Percentiles rank a stretch among this genome's conserved stretches.
Evolutionary conservation across 2,888 invertebrate species (phyloP).

Genomic region (Diarsia rubi): DNA sequence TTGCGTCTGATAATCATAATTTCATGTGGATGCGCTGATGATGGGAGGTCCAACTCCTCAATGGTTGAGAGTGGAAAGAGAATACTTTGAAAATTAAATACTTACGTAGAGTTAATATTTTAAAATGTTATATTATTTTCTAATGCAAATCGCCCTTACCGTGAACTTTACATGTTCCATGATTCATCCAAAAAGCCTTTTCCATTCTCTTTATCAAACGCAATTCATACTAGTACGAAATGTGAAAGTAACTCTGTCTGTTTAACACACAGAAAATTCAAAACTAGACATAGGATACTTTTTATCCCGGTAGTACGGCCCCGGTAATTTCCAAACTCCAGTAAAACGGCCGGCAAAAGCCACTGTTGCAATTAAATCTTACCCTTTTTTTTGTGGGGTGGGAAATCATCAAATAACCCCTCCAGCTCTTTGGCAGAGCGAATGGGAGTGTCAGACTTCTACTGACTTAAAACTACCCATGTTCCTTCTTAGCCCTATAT

Average conservation of each 20-base stretch:
- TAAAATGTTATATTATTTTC: not conserved
- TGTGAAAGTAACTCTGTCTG: not conserved
- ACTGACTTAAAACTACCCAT: too few relatives aligned
- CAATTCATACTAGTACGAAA: not conserved
- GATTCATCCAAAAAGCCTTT: not conserved
- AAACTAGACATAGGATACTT: not conserved
- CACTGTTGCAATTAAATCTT: not conserved
- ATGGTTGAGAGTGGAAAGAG: too few relatives aligned
- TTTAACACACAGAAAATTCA: not conserved
- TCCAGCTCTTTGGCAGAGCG: too few relatives aligned
- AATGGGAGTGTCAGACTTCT: too few relatives aligned
- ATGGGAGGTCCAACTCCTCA: too few relatives aligned
- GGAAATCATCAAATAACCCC: too few relatives aligned
- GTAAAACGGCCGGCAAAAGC: not conserved
- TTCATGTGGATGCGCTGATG: too few relatives aligned
- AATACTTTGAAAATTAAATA: too few relatives aligned
- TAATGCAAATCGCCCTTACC: not conserved
- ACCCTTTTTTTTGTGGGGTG: too few relatives aligned
- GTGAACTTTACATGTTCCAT: not conserved
- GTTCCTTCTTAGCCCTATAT: too few relatives aligned
- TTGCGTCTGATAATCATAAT: too few relatives aligned
- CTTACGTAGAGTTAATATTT: too few relatives aligned
- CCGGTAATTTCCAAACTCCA: not conserved
- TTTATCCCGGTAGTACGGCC: not conserved
- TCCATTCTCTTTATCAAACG: not conserved